A percentile compares a stretch with the other conserved stretches of the same genome.
phyloP scores from a whole-genome alignment of 2,797 vertebrate genomes.

The Vespertilio murinus region DNA sequence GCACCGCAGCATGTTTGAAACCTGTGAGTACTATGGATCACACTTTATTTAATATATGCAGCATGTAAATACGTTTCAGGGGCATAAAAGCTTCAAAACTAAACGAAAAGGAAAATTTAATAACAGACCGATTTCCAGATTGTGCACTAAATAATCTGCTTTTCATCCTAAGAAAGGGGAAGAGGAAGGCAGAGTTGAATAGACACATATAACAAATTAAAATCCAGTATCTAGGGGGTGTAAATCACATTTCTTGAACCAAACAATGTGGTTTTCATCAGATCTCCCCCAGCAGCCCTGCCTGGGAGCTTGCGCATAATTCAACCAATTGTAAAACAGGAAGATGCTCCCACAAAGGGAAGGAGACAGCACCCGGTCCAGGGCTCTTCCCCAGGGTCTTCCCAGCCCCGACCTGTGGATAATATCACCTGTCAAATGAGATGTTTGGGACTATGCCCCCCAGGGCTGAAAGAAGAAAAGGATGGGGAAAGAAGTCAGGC shows the following conservation, averaged over 20 bases:
- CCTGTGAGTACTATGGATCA: slow-evolving; percentile 45
- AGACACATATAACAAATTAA: slow-evolving; percentile 72
- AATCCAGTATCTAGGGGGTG: slow-evolving; percentile 41
- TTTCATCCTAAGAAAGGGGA: slow-evolving; percentile 70
- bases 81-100: slow-evolving; percentile 79
- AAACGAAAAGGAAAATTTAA: slow-evolving; percentile 81
- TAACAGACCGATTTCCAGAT: slow-evolving; percentile 72
- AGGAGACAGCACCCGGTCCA: rapidly evolving
- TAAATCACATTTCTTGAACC: slow-evolving; percentile 58
- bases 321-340: not conserved
- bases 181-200: slow-evolving; percentile 65
- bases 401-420: not conserved
- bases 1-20: slow-evolving; percentile 34
- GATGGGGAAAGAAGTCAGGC: not conserved
- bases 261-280: slow-evolving; percentile 57
- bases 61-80: slow-evolving; percentile 74
- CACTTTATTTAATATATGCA: slow-evolving; percentile 68
- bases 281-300: not conserved
- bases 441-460: not conserved
- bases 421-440: not conserved
- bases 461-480: not conserved
- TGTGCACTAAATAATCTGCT: slow-evolving; percentile 75
- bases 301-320: not conserved
- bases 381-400: rapidly evolving
- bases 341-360: not conserved